Evolutionary conservation across 2,113 vertebrate species (phyloP), one percentile per base, ranked within the genome.

Genomic region (Anhinga anhinga): DNA sequence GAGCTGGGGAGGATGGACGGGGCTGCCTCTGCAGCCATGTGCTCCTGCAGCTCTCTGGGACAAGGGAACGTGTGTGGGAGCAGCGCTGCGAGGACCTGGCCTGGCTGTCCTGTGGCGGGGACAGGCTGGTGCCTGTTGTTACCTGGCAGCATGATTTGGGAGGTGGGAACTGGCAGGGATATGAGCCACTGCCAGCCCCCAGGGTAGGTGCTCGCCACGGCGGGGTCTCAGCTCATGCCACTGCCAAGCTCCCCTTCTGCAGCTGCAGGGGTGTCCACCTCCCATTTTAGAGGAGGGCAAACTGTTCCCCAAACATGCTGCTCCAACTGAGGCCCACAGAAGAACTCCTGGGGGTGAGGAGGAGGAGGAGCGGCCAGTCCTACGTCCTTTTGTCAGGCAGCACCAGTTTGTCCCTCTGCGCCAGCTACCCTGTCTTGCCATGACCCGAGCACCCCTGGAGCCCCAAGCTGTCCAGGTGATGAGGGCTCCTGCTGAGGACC

Each of bases 11-110:
- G 69, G 63, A 45, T 26, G 30, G 44, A 66, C 58, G 55, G 36
- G 26, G 22, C 71, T 36, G 49, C 63, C 18, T 40, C 27, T 3
- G 0, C 1, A 4, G 72, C 63, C 0, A 0, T 53, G 27, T 0
- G 0, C 36, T 94, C 52, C 58, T 11, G 11, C 47, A 52, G 44
- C 36, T 55, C 36, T 69, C 44, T 1, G 1, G 53, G 36, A 47
- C 22, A 11, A 59, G 34, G 32, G 19, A 29, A 47, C 3, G 16
- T 15, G 30, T 8, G 10, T 20, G 26, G 44, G 32, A 88, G 26
- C 56, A 42, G 44, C 0, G 0, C 1, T 2, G 25, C 0, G 2
- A 65, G 53, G 40, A 58, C 11, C 5, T 16, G 74, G 50, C 26
- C 62, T 52, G 22, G 36, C 55, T 76, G 30, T 53, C 55, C 20